These are phyloP conservation scores for Molossus alvarezi DNA, from an alignment of 2,797 vertebrate genomes.

Conservation along the genomic window DNA sequence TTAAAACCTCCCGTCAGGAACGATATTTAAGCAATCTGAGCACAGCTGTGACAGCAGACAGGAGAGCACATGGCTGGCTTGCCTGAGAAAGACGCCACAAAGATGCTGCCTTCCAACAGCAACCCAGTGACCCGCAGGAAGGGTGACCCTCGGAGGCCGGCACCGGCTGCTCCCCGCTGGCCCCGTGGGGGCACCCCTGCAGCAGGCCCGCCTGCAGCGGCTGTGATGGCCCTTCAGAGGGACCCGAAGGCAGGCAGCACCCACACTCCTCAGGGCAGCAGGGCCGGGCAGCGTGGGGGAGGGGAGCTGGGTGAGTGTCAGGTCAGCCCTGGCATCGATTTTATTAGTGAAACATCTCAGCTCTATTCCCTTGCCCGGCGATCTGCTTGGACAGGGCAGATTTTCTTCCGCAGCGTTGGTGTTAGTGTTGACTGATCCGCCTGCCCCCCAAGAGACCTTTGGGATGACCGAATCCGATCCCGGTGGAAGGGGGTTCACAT, in stretches of 20 bases:
- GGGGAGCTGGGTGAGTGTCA: neutral
- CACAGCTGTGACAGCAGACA: conserved; percentile 86
- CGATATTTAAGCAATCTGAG: conserved; percentile 83
- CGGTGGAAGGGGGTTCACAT: neutral
- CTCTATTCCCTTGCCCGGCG: neutral
- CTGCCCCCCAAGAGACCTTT: neutral
- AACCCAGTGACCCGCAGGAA: conserved; percentile 74
- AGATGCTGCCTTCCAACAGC: conserved; percentile 63
- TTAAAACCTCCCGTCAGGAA: conserved; percentile 86
- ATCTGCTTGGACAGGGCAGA: neutral
- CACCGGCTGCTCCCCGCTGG: neutral
- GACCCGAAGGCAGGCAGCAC: fast-evolving
- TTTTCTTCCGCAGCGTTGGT: neutral
- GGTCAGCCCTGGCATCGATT: neutral
- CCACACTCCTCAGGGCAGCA: neutral
- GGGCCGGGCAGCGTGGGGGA: neutral
- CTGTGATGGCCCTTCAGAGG: neutral
- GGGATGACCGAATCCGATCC: neutral
- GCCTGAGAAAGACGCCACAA: conserved; percentile 81
- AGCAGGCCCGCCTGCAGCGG: neutral
- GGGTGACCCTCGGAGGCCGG: neutral
- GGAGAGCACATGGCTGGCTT: conserved; percentile 68
- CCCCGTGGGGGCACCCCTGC: neutral
- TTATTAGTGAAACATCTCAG: neutral
- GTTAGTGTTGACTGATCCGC: neutral